These are phyloP conservation scores for Protophormia terraenovae DNA, from an alignment of 2,888 invertebrate genomes.

Conservation along the genomic window DNA sequence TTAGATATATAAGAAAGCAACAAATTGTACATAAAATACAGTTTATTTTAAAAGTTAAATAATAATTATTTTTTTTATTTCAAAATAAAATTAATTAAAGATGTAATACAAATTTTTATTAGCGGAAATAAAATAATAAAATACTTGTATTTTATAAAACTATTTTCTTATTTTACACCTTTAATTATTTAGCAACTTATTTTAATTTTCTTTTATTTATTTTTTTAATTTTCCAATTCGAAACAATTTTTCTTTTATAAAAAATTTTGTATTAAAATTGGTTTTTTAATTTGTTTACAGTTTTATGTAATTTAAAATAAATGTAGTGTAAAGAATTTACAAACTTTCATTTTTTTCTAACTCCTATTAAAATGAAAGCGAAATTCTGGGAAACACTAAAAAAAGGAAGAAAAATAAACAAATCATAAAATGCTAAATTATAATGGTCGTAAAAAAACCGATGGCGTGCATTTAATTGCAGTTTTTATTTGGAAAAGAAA, in stretches of 20 bases:
- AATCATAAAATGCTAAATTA: background rate
- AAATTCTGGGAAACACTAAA: conserved; percentile 32
- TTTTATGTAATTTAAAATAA: background rate
- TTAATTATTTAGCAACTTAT: background rate
- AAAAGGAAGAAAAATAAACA: background rate
- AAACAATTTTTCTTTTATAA: conserved; percentile 17
- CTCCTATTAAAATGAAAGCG: conserved; percentile 46
- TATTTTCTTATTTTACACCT: background rate
- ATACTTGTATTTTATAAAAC: too few relatives aligned
- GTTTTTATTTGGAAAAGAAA: background rate
- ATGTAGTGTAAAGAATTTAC: conserved; percentile 31
- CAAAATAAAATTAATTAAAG: background rate
- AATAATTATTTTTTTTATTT: background rate
- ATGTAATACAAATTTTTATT: background rate
- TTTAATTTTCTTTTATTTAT: background rate
- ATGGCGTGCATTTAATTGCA: conserved; percentile 60
- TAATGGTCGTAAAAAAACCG: background rate
- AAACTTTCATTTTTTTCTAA: conserved; percentile 37
- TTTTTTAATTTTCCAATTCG: background rate
- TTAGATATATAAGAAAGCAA: background rate
- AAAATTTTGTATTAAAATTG: background rate
- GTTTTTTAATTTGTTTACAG: background rate
- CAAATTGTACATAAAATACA: background rate
- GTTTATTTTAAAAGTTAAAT: background rate
- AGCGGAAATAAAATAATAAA: too few relatives aligned